Evolutionary conservation across 1,140 invertebrate genomes (phyloP).

Genomic region (Onthophagus taurus): DNA sequence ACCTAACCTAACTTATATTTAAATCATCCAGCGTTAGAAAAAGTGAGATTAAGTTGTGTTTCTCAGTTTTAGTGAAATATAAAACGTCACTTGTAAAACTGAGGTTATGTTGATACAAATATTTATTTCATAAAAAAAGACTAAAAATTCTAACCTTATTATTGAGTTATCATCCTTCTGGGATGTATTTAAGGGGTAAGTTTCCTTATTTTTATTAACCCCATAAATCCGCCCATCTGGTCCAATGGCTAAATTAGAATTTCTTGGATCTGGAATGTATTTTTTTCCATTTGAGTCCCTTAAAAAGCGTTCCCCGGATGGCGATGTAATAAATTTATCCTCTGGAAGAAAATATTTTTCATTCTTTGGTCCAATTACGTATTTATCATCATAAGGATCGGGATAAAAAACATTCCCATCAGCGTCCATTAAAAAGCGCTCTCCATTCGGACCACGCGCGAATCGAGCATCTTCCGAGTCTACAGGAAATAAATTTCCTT

Average conservation of each 20-base stretch:
- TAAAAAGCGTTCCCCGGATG: slow-evolving; percentile 4
- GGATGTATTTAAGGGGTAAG: too few species aligned
- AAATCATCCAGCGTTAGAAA: too few species aligned
- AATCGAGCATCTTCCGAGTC: slow-evolving; percentile 4
- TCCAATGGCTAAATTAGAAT: slow-evolving; percentile 2
- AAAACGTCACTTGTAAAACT: too few species aligned
- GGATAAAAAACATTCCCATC: slow-evolving; percentile 5
- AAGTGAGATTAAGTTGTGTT: too few species aligned
- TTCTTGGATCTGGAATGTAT: slow-evolving; percentile 8
- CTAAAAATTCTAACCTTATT: too few species aligned
- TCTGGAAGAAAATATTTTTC: slow-evolving; percentile 8
- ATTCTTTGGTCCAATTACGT: slow-evolving; percentile 4
- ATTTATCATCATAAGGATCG: slow-evolving; percentile 9
- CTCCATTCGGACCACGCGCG: slow-evolving; percentile 1
- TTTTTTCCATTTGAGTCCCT: slow-evolving; percentile 3
- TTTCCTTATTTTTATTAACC: too few species aligned
- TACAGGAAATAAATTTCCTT: slow-evolving; percentile 4
- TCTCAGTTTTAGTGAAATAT: too few species aligned
- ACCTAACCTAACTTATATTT: too few species aligned
- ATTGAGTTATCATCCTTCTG: too few species aligned
- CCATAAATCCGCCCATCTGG: slow-evolving; percentile 2
- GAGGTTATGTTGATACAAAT: too few species aligned
- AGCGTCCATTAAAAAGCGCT: background rate
- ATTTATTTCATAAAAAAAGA: too few species aligned
- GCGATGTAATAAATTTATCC: slow-evolving; percentile 6